These are phyloP conservation scores for Elachura formosa DNA, from an alignment of 2,113 vertebrate species.

Conservation along the genomic window DNA sequence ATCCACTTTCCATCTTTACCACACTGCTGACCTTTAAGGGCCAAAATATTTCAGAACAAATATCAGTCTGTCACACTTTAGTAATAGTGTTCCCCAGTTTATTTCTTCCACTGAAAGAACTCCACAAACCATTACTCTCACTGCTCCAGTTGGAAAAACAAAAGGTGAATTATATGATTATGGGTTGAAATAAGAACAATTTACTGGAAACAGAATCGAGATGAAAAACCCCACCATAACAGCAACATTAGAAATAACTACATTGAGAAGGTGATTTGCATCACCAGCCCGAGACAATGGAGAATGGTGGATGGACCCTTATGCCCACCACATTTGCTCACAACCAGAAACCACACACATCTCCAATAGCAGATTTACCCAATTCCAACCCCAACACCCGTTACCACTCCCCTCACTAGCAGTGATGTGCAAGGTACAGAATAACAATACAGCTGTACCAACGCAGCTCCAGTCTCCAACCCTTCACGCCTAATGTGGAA, in stretches of 20 bases:
- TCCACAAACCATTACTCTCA: neutral
- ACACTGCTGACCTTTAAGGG: neutral
- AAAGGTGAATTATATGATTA: neutral
- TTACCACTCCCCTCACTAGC: too few relatives aligned
- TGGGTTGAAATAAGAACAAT: neutral
- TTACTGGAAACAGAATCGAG: neutral
- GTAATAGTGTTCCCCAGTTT: neutral
- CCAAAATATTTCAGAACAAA: neutral
- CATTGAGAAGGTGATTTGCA: neutral
- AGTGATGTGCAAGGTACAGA: neutral
- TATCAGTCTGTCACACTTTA: neutral
- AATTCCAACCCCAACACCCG: neutral
- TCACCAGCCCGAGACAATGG: neutral
- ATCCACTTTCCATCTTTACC: neutral
- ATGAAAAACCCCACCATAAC: neutral
- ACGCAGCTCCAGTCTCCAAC: fast-evolving
- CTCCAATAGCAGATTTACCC: neutral
- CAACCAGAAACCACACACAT: neutral
- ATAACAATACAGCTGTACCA: fast-evolving
- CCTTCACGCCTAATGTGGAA: neutral
- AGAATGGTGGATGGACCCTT: neutral
- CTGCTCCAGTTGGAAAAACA: neutral
- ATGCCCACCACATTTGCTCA: fast-evolving
- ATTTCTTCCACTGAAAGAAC: neutral
- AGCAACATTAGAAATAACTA: neutral